Conservation (phyloP, 2,888 invertebrate genomes). For the Trichogramma evanescens region DNA sequence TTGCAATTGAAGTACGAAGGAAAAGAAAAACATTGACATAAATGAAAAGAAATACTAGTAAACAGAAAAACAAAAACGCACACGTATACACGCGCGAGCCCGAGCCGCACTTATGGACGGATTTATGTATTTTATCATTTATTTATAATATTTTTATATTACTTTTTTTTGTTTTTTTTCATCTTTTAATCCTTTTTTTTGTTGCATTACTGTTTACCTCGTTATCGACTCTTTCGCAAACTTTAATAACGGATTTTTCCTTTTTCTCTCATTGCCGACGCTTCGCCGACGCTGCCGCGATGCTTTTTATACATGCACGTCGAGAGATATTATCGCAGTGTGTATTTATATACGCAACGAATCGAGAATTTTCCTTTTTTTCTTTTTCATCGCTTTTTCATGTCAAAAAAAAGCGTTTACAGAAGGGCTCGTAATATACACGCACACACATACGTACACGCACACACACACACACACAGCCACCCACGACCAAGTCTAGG, state of each 20-base stretch:
- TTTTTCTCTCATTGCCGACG: not conserved
- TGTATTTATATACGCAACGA: not conserved
- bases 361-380: not conserved
- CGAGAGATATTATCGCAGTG: not conserved
- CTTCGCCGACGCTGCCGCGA: not conserved
- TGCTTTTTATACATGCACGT: not conserved
- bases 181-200: not conserved
- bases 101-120: slow-evolving; percentile 38
- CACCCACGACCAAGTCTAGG: slow-evolving; percentile 45
- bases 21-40: no score
- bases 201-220: not conserved
- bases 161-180: slow-evolving; percentile 8
- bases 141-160: slow-evolving; percentile 6
- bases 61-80: no score
- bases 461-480: not conserved
- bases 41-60: no score
- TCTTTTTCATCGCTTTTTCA: not conserved
- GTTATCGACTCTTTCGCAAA: slow-evolving; percentile 9
- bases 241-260: not conserved
- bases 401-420: no score
- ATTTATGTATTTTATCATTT: slow-evolving; percentile 26
- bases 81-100: slow-evolving; percentile 6
- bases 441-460: not conserved
- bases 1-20: no score
- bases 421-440: no score